Conservation (phyloP, 2,888 invertebrate species). For the Lasioglossum villosulum region DNA sequence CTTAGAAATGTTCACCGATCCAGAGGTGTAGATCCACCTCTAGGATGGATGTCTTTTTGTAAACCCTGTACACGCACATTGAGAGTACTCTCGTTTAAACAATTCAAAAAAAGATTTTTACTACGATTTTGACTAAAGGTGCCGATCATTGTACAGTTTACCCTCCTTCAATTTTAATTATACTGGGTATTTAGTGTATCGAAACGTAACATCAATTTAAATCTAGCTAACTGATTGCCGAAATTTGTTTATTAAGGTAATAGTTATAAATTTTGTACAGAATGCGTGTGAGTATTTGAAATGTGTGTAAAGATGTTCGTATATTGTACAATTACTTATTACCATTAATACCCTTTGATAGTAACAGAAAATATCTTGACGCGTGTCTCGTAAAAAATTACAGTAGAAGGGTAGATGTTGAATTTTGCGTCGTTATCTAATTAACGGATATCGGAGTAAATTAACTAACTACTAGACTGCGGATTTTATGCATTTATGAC, state of each 20-base stretch:
- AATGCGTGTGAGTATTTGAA: slow-evolving; percentile 50
- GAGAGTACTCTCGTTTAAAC: no score
- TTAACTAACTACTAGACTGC: slow-evolving; percentile 1
- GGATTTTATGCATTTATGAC: no score
- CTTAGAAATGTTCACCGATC: no score
- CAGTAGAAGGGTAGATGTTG: slow-evolving; percentile 13
- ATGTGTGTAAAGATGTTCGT: slow-evolving; percentile 56
- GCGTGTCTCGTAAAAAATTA: slow-evolving; percentile 33
- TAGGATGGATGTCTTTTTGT: no score
- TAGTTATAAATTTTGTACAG: slow-evolving; percentile 59
- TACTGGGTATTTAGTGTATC: neutral
- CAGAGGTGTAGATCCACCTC: no score
- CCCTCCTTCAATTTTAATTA: neutral
- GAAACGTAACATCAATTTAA: neutral
- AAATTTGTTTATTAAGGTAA: slow-evolving; percentile 55
- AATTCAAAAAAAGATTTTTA: no score
- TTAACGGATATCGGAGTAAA: slow-evolving; percentile 29
- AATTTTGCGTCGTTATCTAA: neutral
- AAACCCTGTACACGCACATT: no score
- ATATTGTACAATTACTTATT: slow-evolving; percentile 54
- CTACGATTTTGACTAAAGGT: no score
- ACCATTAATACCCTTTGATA: slow-evolving; percentile 45
- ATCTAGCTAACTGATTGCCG: slow-evolving; percentile 50
- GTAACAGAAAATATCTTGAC: slow-evolving; percentile 46
- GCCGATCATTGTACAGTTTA: no score